phyloP scores from a whole-genome alignment of 2,797 vertebrate species.

The Tenualosa thibaudeaui region DNA sequence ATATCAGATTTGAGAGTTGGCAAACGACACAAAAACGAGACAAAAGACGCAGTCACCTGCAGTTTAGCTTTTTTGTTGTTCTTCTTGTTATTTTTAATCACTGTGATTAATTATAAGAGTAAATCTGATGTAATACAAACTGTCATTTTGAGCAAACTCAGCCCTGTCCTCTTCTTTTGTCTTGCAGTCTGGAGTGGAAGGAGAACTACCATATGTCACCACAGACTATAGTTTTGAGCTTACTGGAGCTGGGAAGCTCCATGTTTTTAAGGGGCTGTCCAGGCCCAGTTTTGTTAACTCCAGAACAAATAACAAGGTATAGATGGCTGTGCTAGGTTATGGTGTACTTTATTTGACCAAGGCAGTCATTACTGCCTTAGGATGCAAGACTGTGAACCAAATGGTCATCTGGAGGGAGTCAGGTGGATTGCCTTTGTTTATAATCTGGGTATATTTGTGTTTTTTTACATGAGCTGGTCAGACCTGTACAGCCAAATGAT shows the following conservation, averaged over 20 bases:
- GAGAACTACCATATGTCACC: slow-evolving; percentile 86
- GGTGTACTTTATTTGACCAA: slow-evolving; percentile 38
- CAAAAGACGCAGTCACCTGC: too few relatives aligned
- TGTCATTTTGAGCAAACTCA: background rate
- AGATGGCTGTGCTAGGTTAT: slow-evolving; percentile 31
- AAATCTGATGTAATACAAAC: background rate
- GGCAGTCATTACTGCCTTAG: slow-evolving; percentile 37
- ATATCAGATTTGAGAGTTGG: too few relatives aligned
- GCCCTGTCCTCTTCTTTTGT: background rate
- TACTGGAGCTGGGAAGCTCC: slow-evolving; percentile 84
- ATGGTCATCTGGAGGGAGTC: background rate
- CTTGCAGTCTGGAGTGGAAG: slow-evolving; percentile 77
- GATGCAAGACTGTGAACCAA: slow-evolving; percentile 46
- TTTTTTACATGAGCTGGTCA: background rate
- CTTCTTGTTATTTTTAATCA: background rate
- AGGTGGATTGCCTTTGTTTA: background rate
- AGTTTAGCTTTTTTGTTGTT: background rate
- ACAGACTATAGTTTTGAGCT: slow-evolving; percentile 87
- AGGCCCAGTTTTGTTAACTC: slow-evolving; percentile 62
- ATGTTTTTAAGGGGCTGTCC: slow-evolving; percentile 70
- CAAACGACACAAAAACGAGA: too few relatives aligned
- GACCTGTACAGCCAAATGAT: background rate
- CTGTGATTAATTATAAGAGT: background rate
- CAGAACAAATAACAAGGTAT: slow-evolving; percentile 43
- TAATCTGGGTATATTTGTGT: background rate